These are phyloP conservation scores for Aspidoscelis tigris DNA, from an alignment of 2,113 vertebrate genomes.

Conservation along the genomic window DNA sequence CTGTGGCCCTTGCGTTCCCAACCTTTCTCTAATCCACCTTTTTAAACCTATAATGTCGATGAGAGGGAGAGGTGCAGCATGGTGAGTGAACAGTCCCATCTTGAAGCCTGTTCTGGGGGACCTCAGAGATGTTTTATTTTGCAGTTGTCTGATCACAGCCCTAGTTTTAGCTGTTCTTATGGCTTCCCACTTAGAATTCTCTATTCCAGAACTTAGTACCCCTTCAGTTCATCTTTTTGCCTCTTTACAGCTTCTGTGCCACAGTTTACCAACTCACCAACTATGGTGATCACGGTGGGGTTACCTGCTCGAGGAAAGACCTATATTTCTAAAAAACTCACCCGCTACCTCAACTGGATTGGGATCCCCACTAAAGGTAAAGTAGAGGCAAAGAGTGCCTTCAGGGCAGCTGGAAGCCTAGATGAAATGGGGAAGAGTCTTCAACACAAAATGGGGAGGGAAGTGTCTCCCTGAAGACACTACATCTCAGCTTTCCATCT, in stretches of 20 bases:
- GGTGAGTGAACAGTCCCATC: no score
- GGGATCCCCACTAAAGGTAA: conserved; percentile 88
- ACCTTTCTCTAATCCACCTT: no score
- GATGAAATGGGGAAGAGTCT: not conserved
- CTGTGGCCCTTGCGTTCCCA: no score
- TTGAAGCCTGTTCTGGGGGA: no score
- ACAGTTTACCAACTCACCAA: conserved; percentile 92
- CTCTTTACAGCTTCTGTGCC: conserved; percentile 83
- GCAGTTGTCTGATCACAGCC: no score
- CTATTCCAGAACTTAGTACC: not conserved
- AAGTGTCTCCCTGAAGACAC: not conserved
- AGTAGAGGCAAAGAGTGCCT: not conserved
- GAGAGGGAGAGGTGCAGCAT: no score
- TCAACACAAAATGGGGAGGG: not conserved
- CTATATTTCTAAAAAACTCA: conserved; percentile 91
- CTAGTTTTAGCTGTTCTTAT: no score
- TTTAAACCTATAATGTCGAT: no score
- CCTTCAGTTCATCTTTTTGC: not conserved
- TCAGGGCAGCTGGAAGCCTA: not conserved
- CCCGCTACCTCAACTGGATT: conserved; percentile 93
- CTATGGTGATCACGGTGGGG: conserved; percentile 91
- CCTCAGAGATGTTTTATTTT: no score
- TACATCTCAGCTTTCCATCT: conserved; percentile 24
- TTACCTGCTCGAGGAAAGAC: conserved; percentile 90
- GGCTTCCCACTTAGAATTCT: not conserved